Evolutionary conservation across 2,113 vertebrate species (phyloP), one percentile per base, ranked within the genome.

Genomic region (Micronycteris hirsuta): DNA sequence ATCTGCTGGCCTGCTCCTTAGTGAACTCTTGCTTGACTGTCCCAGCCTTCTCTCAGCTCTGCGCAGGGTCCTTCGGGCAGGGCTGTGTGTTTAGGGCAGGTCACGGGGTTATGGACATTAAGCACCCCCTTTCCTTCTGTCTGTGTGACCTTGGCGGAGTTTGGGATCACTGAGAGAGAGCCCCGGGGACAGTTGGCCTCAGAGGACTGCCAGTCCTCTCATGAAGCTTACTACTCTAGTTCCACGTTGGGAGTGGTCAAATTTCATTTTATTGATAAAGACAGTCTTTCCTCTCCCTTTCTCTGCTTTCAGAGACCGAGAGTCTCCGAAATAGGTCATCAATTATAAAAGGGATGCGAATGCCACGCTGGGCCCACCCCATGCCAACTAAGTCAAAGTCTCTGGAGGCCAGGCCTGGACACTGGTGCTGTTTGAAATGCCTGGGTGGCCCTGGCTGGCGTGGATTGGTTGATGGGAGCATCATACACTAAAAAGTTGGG

Each of bases 91-190:
- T 56, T 36, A 86, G 38, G 41, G 22, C 54, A 52, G 61, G 9
- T 38, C 56, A 58, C 2, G 4, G 33, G 7, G 47, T 78, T 19
- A 16, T 4, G 7, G 33, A 1, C 67, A 31, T 0, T 1, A 5
- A 63, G 16, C 2, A 16, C 3, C 7, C 2, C n/a, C 11, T 65
- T 61, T 70, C n/a, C 31, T 63, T 15, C 41, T 26, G 22, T 47
- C 58, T 24, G 26, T 9, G 26, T 47, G 63, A 47, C 26, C 65
- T 54, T 61, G 49, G 71, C 36, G 24, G 33, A 87, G 2, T 5
- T 22, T 52, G 17, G 5, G 26, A 12, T 47, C 84, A 26, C 26
- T 33, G 1, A 70, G 52, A 49, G 28, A 52, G 12, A 92, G n/a
- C 4, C 16, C 36, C 7, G 1, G 61, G 11, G 15, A 52, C n/a